Conservation (phyloP, 2,113 vertebrate species). For the Dasyurus viverrinus region DNA sequence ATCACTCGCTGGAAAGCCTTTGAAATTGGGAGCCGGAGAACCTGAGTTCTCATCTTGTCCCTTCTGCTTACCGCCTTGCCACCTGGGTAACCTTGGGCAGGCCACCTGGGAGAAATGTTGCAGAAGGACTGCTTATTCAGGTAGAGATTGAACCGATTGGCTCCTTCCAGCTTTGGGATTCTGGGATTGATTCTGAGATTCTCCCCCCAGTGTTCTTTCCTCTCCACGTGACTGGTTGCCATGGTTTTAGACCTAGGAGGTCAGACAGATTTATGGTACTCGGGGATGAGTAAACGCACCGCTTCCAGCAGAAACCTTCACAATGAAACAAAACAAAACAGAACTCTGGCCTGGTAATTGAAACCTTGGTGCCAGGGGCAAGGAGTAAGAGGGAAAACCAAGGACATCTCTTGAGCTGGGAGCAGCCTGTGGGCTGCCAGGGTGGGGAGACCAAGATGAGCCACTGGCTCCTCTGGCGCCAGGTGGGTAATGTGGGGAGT, state of each 20-base stretch:
- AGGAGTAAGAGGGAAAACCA: constrained; percentile 31
- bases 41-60: not conserved
- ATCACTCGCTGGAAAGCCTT: not conserved
- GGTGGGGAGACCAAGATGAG: constrained; percentile 47
- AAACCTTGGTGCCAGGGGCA: constrained; percentile 38
- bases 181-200: constrained; percentile 13
- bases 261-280: constrained; percentile 43
- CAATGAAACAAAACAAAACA: constrained; percentile 67
- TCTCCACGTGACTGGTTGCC: constrained; percentile 37
- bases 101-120: not conserved
- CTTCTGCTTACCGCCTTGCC: not conserved
- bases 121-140: not conserved
- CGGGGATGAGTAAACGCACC: constrained; percentile 53
- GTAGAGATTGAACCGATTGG: not conserved
- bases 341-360: constrained; percentile 59
- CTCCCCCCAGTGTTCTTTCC: constrained; percentile 14
- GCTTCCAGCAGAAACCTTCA: constrained; percentile 66
- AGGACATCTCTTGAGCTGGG: constrained; percentile 18
- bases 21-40: not conserved
- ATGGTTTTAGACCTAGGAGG: constrained; percentile 59
- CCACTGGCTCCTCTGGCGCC: constrained; percentile 66
- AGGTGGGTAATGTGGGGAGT: constrained; percentile 55
- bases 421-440: not conserved
- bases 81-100: not conserved
- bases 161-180: not conserved